A percentile compares a stretch with the other conserved stretches of the same genome.
Conservation (phyloP, 2,113 vertebrate species). For the Gnathonemus longibarbis region DNA sequence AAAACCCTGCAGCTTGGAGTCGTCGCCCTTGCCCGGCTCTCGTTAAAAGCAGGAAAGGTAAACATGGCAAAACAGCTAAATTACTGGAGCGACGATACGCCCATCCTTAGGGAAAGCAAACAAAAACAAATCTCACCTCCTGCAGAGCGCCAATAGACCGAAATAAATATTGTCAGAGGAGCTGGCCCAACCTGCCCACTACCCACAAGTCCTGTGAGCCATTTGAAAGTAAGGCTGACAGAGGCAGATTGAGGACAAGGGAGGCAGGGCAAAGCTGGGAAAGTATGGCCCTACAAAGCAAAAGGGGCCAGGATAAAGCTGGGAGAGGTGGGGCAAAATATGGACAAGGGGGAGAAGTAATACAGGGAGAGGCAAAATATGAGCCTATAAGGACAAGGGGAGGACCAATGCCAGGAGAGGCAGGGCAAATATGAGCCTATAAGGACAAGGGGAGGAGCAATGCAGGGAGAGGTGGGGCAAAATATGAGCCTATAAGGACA, state of each 20-base stretch:
- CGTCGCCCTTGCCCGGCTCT: not conserved
- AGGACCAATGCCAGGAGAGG: too few relatives aligned
- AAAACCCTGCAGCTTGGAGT: not conserved
- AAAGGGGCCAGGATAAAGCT: not conserved
- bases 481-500: too few relatives aligned
- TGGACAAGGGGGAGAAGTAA: too few relatives aligned
- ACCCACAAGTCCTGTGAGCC: not conserved
- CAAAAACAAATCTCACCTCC: conserved; percentile 3
- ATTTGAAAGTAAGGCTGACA: not conserved
- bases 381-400: too few relatives aligned
- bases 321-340: too few relatives aligned
- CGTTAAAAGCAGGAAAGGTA: conserved; percentile 6
- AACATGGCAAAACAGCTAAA: conserved; percentile 18
- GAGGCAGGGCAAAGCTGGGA: not conserved
- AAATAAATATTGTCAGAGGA: conserved; percentile 7
- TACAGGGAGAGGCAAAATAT: too few relatives aligned
- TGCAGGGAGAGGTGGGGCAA: too few relatives aligned
- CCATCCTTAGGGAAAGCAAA: not conserved
- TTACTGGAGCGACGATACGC: conserved; percentile 11
- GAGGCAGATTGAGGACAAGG: not conserved
- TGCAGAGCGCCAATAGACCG: not conserved
- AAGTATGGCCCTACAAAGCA: too few relatives aligned
- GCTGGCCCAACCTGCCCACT: not conserved
- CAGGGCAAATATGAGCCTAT: too few relatives aligned
- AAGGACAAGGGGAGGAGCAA: too few relatives aligned